Base-by-base conservation (phyloP, 2,797 vertebrate genomes). In the Triplophysa yarkandensis region DNA sequence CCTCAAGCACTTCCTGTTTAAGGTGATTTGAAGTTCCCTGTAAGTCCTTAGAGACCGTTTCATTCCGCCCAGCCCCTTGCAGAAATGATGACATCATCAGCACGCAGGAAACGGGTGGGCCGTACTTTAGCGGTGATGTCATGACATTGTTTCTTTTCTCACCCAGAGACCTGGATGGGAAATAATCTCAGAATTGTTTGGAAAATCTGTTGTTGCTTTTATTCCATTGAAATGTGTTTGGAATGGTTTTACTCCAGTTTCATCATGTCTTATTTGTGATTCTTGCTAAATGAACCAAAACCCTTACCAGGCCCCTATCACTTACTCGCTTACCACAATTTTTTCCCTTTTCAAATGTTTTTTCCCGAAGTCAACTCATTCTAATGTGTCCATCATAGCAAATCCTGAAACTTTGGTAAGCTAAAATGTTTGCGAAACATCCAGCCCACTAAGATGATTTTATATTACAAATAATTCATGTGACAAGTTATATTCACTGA, bases 1-100 rank as follows among this genome's bases (percentile, higher is more conserved):
- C 82, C 78, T 77, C 41, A 79, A 74, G 81, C 82, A 74, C 81
- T 88, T 88, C 88, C 87, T 86, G 88, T 87, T 79, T 78, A 75
- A 82, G 85, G 87, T 84, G 84, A 88, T 85, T 89, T 88, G 84
- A 84, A 86, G 79, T 77, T 85, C 43, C 71, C 79, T 68, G 41
- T 81, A 81, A 80, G 66, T 75, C 77, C 57, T 57, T 63, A 71
- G 57, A 25, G 19, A 57, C 65, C 39, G 23, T 81, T 80, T 43
- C 74, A 74, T 30, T 52, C 69, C 14, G 9, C 62, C 43, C 71
- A 44, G 19, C 13, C 74, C 57, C 27, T 21, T 48, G 19, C 66
- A 68, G n/a, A 62, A 44, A 10, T 77, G 2, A 77, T 88, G 88
- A 90, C 86, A 87, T 88, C 85, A 90, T 77, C 71, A 83, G 28